phyloP scores from a whole-genome alignment of 2,113 vertebrate species.

The Salminus brasiliensis region DNA sequence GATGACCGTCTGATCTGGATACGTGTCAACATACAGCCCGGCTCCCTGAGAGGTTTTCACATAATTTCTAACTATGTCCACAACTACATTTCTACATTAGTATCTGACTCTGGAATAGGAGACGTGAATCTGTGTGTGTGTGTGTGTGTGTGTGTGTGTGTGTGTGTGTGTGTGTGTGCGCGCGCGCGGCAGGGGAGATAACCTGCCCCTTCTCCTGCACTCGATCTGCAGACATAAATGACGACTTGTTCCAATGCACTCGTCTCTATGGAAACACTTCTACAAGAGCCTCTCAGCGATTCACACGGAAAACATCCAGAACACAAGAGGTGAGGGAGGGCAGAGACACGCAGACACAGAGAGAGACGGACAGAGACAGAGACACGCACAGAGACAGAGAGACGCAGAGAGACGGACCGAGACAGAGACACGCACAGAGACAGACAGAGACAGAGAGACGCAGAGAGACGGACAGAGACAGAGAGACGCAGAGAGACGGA shows the following conservation, averaged over 20 bases:
- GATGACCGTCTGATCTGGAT: too few species aligned
- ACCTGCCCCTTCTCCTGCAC: slow-evolving; percentile 60
- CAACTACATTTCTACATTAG: not conserved
- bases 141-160: not conserved
- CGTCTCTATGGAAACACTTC: slow-evolving; percentile 71
- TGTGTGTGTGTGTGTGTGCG: slow-evolving; percentile 7
- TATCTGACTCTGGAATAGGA: not conserved
- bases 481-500: slow-evolving; percentile 18
- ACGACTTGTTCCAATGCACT: slow-evolving; percentile 70
- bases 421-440: slow-evolving; percentile 35
- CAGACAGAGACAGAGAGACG: slow-evolving; percentile 36
- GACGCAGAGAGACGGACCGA: too few species aligned
- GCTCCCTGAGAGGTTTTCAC: too few species aligned
- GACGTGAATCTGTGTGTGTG: not conserved
- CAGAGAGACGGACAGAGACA: slow-evolving; percentile 34
- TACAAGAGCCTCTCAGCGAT: slow-evolving; percentile 75
- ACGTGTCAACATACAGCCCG: too few species aligned
- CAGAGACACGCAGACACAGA: too few species aligned
- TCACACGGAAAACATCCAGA: slow-evolving; percentile 64
- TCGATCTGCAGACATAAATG: slow-evolving; percentile 62
- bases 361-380: too few species aligned
- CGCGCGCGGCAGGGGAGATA: slow-evolving; percentile 45
- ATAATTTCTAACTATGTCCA: not conserved
- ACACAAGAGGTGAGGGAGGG: too few species aligned
- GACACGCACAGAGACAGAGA: too few species aligned